A percentile compares a stretch with the other conserved stretches of the same genome.
Conservation (phyloP, 2,113 vertebrate species). For the Rhinopomastus cyanomelas region DNA sequence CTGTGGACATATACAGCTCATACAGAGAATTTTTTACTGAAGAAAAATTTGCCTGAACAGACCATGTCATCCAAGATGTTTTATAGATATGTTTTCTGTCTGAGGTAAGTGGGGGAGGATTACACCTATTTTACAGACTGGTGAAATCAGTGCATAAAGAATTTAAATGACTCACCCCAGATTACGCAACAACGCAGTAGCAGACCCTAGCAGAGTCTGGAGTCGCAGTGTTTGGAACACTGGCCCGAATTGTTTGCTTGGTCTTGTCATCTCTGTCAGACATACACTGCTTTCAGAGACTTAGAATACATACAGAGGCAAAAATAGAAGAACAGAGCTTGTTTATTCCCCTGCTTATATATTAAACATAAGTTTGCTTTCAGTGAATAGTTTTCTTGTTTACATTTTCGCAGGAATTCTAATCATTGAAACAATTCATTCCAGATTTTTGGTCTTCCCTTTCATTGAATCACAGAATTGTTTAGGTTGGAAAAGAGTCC, state of each 20-base stretch:
- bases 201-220: constrained; percentile 25
- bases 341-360: constrained; percentile 49
- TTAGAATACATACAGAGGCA: neutral
- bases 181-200: constrained; percentile 18
- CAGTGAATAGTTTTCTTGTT: constrained; percentile 47
- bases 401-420: constrained; percentile 44
- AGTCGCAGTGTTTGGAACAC: neutral
- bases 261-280: neutral
- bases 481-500: too few species aligned
- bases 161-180: constrained; percentile 39
- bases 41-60: neutral
- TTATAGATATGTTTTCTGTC: constrained; percentile 45
- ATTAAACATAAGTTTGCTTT: constrained; percentile 49
- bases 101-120: constrained; percentile 47
- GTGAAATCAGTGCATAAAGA: constrained; percentile 46
- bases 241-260: neutral
- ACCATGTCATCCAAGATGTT: constrained; percentile 17
- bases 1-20: constrained; percentile 16
- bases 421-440: constrained; percentile 30
- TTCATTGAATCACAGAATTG: neutral
- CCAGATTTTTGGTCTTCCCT: constrained; percentile 9
- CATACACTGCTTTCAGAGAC: neutral
- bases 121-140: constrained; percentile 45
- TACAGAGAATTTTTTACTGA: neutral
- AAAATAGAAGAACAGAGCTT: constrained; percentile 37